Evolutionary conservation across 2,797 vertebrate species (phyloP), one percentile per base, ranked within the genome.

Genomic region (Gouania willdenowi): DNA sequence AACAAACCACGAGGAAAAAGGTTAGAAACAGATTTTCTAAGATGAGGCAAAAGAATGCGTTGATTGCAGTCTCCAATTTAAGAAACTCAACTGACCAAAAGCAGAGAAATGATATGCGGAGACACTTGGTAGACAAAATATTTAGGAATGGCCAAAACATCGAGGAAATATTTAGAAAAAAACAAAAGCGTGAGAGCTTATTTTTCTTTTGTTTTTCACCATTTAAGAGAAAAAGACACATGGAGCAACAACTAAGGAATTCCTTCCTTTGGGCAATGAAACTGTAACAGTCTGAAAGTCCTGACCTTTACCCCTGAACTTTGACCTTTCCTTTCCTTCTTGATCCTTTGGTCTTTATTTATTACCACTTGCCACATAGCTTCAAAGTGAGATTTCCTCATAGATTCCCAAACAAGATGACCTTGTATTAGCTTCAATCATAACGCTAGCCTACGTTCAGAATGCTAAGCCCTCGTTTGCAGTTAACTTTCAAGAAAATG

Each of bases 241-340:
- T n/a, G 19, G 8, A 23, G 17, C 24, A 41, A 46, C 27, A 41
- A 41, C 23, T 39, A 31, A 75, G 54, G 46, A 74, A 75, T 65
- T 46, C 47, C 42, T 69, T 53, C 57, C 70, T 56, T 40, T 29
- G 24, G 43, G 71, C 54, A 30, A 10, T 71, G 66, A 74, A 79
- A 83, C 68, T 74, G 72, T 84, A 87, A 82, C 63, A 62, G 69
- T 60, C 53, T 46, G 2, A 55, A 68, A 66, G 58, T 58, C 56
- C 73, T 22, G 53, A 74, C 71, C 73, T 75, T 77, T 57, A 77
- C 69, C 76, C 71, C 15, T 75, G 60, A 86, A 51, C 81, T 54
- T 32, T 44, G 63, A 82, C 71, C 71, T 35, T 43, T 35, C 40
- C 29, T 48, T 47, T 75, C 68, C 71, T 75, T 77, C 77, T 43